phyloP scores from a whole-genome alignment of 2,113 vertebrate genomes.

The Pagrus major region DNA sequence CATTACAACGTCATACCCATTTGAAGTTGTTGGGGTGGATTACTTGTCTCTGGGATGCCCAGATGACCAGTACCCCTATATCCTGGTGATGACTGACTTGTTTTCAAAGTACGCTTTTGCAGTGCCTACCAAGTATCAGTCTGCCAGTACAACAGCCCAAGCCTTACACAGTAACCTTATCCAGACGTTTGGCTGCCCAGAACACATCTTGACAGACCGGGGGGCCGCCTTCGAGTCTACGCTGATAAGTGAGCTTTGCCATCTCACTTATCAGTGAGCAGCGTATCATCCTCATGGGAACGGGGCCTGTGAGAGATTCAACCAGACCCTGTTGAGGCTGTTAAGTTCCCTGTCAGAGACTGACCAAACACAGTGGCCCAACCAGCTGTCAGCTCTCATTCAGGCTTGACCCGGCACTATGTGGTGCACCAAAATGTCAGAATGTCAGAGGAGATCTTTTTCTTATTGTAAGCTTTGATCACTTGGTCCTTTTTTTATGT shows the following conservation, averaged over 20 bases:
- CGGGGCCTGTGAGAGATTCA: not conserved
- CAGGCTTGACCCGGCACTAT: not conserved
- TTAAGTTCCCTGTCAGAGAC: not conserved
- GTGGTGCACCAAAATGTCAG: not conserved
- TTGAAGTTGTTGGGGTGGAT: slow-evolving; percentile 3
- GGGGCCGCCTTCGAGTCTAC: not conserved
- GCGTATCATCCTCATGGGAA: not conserved
- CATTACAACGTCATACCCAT: not conserved
- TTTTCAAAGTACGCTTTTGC: slow-evolving; percentile 18
- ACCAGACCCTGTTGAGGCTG: slow-evolving; percentile 1
- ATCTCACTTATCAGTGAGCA: slow-evolving; percentile 9
- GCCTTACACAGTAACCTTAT: not conserved
- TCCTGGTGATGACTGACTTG: slow-evolving; percentile 23
- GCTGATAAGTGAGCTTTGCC: not conserved
- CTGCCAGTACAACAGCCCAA: not conserved
- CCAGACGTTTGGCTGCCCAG: not conserved
- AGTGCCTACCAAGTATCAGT: slow-evolving; percentile 28
- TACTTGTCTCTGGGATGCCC: slow-evolving; percentile 1
- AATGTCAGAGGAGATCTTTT: too few relatives aligned
- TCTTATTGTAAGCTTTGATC: too few relatives aligned
- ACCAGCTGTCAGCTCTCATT: not conserved
- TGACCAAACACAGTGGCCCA: not conserved
- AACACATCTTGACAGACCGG: not conserved
- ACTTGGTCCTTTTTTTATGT: too few relatives aligned
- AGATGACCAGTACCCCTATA: slow-evolving; percentile 9